Evolutionary conservation across 1,140 invertebrate species (phyloP).

Genomic region (Ectropis grisescens): DNA sequence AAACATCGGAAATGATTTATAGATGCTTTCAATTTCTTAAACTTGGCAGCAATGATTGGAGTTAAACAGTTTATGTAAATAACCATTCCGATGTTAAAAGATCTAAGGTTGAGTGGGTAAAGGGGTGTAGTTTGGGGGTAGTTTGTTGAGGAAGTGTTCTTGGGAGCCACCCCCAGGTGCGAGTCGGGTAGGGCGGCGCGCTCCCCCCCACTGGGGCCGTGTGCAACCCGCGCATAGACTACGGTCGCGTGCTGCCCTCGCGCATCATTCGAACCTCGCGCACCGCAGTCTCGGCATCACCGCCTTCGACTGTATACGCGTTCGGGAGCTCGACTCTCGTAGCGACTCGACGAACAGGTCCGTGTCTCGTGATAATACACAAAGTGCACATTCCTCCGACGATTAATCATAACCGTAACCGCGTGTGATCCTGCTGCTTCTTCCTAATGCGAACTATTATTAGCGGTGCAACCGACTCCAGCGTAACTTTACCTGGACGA

Average conservation of each 20-base stretch:
- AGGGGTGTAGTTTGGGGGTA: no score
- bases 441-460: constrained; percentile 52
- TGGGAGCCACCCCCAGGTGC: constrained; percentile 15
- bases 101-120: no score
- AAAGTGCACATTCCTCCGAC: constrained; percentile 34
- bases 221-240: constrained; percentile 69
- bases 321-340: constrained; percentile 58
- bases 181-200: constrained; percentile 35
- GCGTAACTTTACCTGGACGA: constrained; percentile 66
- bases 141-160: no score
- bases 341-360: constrained; percentile 69
- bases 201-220: constrained; percentile 64
- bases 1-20: no score
- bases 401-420: constrained; percentile 19
- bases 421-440: constrained; percentile 43
- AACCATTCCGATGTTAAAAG: no score
- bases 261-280: constrained; percentile 68
- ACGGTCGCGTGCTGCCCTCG: constrained; percentile 50
- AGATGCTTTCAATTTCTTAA: no score
- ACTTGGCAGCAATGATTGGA: no score
- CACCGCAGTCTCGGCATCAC: constrained; percentile 58
- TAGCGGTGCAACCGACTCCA: constrained; percentile 50
- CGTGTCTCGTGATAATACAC: constrained; percentile 37
- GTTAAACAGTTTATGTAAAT: not conserved
- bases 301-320: constrained; percentile 58